A percentile compares a stretch with the other conserved stretches of the same genome.
These are phyloP conservation scores for Dinocampus coccinellae DNA, from an alignment of 2,888 invertebrate genomes.

Conservation along the genomic window DNA sequence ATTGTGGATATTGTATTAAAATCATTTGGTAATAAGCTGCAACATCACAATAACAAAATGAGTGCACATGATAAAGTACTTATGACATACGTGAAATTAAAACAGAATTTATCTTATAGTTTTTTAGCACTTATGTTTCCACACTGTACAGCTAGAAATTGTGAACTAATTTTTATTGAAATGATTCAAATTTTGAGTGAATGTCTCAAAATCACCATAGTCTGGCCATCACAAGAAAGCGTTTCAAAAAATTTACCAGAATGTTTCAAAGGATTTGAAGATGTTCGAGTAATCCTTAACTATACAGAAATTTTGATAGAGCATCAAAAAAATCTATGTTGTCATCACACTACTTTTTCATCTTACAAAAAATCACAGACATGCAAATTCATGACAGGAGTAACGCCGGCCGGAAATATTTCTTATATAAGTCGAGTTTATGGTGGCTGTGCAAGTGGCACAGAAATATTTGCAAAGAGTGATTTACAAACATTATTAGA, in stretches of 20 bases:
- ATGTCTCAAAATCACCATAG: slow-evolving; percentile 15
- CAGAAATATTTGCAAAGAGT: slow-evolving; percentile 37
- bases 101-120: slow-evolving; percentile 37
- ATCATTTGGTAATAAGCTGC: background rate
- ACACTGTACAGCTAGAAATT: background rate
- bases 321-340: slow-evolving; percentile 45
- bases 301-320: slow-evolving; percentile 50
- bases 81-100: slow-evolving; percentile 36
- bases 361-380: slow-evolving; percentile 48
- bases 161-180: slow-evolving; percentile 21
- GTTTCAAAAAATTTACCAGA: slow-evolving; percentile 46
- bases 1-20: slow-evolving; percentile 32
- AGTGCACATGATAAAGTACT: slow-evolving; percentile 17
- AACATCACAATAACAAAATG: slow-evolving; percentile 13
- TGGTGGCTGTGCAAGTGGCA: slow-evolving; percentile 36
- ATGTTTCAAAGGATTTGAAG: slow-evolving; percentile 49
- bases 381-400: slow-evolving; percentile 49
- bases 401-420: slow-evolving; percentile 50
- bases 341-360: slow-evolving; percentile 47
- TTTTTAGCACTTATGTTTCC: slow-evolving; percentile 29
- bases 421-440: slow-evolving; percentile 47
- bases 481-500: slow-evolving; percentile 32
- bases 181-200: slow-evolving; percentile 26
- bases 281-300: slow-evolving; percentile 49
- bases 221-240: slow-evolving; percentile 41